These are phyloP conservation scores for Ectemnius lituratus DNA, from an alignment of 2,888 invertebrate species.

Conservation along the genomic window DNA sequence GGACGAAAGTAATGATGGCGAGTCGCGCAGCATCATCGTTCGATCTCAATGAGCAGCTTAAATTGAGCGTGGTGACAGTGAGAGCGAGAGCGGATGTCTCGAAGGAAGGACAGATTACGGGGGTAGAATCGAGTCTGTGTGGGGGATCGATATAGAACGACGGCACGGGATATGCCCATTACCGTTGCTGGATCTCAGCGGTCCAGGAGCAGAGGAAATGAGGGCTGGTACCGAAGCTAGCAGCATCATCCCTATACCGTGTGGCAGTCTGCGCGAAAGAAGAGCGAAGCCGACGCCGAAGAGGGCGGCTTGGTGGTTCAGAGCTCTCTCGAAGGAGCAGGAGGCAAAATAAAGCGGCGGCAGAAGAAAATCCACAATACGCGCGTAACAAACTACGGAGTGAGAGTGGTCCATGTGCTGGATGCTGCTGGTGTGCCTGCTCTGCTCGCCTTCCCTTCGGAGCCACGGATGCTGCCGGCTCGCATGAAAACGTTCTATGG, in stretches of 20 bases:
- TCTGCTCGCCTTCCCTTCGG: constrained; percentile 42
- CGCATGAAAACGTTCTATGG: constrained; percentile 55
- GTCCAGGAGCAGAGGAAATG: constrained; percentile 51
- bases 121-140: constrained; percentile 41
- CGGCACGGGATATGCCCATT: constrained; percentile 42
- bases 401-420: constrained; percentile 7
- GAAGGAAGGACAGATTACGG: constrained; percentile 48
- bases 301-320: constrained; percentile 8
- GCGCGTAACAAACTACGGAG: constrained; percentile 56
- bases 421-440: constrained; percentile 17
- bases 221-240: constrained; percentile 42
- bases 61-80: constrained; percentile 22
- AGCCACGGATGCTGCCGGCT: constrained; percentile 30
- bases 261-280: constrained; percentile 34
- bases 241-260: constrained; percentile 31
- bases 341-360: constrained; percentile 27
- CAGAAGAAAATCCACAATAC: constrained; percentile 60
- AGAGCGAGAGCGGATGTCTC: constrained; percentile 9
- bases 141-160: not conserved
- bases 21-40: not conserved
- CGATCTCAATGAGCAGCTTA: constrained; percentile 9
- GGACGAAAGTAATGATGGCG: not conserved
- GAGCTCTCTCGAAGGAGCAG: constrained; percentile 18
- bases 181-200: constrained; percentile 41
- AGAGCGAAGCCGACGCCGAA: constrained; percentile 8